Evolutionary conservation across 2,113 vertebrate species (phyloP), one percentile per base, ranked within the genome.

Genomic region (Dromiciops gliroides): DNA sequence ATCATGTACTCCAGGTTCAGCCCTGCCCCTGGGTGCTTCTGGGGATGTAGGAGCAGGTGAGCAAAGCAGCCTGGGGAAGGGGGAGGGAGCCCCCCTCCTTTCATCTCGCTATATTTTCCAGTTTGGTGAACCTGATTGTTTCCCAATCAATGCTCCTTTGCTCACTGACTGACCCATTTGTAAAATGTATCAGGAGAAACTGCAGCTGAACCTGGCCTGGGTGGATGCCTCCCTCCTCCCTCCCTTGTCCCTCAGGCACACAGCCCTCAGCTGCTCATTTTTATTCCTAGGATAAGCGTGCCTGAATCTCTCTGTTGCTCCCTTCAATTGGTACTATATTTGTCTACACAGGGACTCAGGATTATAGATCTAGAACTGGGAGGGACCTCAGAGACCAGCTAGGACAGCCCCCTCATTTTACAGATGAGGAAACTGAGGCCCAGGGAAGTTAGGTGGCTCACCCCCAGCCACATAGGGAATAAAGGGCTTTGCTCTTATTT

Each of bases 71-170:
- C 67, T 83, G 37, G 67, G n/a, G 67, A 83, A 83, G 67, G 16
- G 67, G 67, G n/a, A 44, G 67, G 67, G 19, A 44, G 67, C n/a
- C 67, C 67, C 67, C 19, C 67, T 83, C 67, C n/a, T 83, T 83
- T 83, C 67, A 83, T 83, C 67, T 44, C 19, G 19, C 67, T 83
- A 23, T 83, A 83, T 83, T 83, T 83, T 83, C 67, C 67, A 83
- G 67, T 83, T 83, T 83, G 67, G n/a, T 83, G 67, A 83, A 83
- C 67, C 67, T 83, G 67, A 83, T 83, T 83, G 67, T 83, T 83
- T 83, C 67, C 67, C n/a, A 44, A 83, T 83, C 67, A 83, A 83
- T 83, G 67, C 37, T 83, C 67, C 67, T 83, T 83, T 83, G 67
- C n/a, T 83, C n/a, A 83, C 67, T 83, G 67, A 83, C 67, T 83